Evolutionary conservation across 1,140 invertebrate genomes (phyloP).

Genomic region (silkworm (Bombyx mori)): ASM3026992v2 NC_085108.1:2497001-2497500

Average conservation of each 20-base stretch:
- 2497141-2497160: conserved; percentile 46
- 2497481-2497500: too few relatives aligned
- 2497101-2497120: conserved; percentile 44
- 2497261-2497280: conserved; percentile 16
- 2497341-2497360: too few relatives aligned
- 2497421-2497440: too few relatives aligned
- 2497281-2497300: not conserved
- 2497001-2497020: conserved; percentile 6
- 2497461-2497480: too few relatives aligned
- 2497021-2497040: conserved; percentile 4
- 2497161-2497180: conserved; percentile 54
- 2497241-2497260: conserved; percentile 28
- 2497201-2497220: conserved; percentile 39
- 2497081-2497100: conserved; percentile 41
- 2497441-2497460: too few relatives aligned
- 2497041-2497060: conserved; percentile 13
- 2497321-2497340: too few relatives aligned
- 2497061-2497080: conserved; percentile 37
- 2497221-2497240: conserved; percentile 24
- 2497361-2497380: too few relatives aligned
- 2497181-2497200: conserved; percentile 43
- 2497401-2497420: too few relatives aligned
- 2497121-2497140: conserved; percentile 51
- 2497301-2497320: too few relatives aligned
- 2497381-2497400: too few relatives aligned